Conservation (phyloP, 2,888 invertebrate genomes). For the Drosophila meridiana region DNA sequence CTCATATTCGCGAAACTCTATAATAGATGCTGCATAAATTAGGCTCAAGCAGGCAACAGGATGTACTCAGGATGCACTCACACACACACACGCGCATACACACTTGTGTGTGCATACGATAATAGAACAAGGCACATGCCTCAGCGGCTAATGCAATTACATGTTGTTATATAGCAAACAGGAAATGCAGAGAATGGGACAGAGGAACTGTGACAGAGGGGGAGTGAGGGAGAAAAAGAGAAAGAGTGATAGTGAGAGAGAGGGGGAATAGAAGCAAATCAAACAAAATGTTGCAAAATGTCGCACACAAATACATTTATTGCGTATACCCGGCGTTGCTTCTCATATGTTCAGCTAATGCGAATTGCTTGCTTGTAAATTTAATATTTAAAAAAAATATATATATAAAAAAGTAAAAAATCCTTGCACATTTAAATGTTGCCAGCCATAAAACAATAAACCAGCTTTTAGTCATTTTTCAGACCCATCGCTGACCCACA, state of each 20-base stretch:
- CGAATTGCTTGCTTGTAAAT: slow-evolving; percentile 9
- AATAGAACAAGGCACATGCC: slow-evolving; percentile 39
- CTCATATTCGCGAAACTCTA: background rate
- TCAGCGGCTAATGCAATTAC: slow-evolving; percentile 52
- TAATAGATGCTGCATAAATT: slow-evolving; percentile 33
- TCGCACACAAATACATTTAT: background rate
- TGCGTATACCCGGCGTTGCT: slow-evolving; percentile 33
- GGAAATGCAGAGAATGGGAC: background rate
- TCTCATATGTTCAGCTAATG: slow-evolving; percentile 22
- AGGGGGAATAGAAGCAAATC: background rate
- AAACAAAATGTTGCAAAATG: slow-evolving; percentile 6
- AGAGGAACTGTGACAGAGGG: background rate
- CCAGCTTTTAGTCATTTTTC: slow-evolving; percentile 15
- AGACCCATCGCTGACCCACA: slow-evolving; percentile 50
- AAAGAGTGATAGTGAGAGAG: background rate
- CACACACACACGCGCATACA: background rate
- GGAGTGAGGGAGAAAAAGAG: background rate
- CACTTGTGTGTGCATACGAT: slow-evolving; percentile 3
- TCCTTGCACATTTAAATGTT: slow-evolving; percentile 21
- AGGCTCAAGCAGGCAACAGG: slow-evolving; percentile 3
- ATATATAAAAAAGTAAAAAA: background rate
- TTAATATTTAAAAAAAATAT: background rate
- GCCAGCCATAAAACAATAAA: slow-evolving; percentile 13
- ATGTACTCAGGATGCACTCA: background rate
- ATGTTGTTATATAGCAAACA: slow-evolving; percentile 14